These are phyloP conservation scores for Leptopilina syphax DNA, from an alignment of 2,888 invertebrate species.

Conservation along the genomic window DNA sequence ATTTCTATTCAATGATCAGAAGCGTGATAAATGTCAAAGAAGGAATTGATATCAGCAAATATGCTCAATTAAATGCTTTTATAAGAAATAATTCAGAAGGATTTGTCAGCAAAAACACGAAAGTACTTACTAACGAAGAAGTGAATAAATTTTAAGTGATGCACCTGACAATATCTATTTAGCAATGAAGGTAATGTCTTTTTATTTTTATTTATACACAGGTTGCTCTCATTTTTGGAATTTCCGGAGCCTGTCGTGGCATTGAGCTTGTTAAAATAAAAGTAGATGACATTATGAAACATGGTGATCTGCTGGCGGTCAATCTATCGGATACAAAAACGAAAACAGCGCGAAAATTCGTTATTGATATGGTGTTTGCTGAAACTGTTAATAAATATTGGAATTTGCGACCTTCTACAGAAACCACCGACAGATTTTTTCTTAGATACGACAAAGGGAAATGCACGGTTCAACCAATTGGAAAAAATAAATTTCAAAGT, in stretches of 20 bases:
- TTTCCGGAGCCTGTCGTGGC: constrained; percentile 48
- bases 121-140: constrained; percentile 61
- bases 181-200: constrained; percentile 50
- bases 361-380: constrained; percentile 45
- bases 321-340: constrained; percentile 46
- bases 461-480: constrained; percentile 50
- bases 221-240: constrained; percentile 53
- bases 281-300: constrained; percentile 43
- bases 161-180: constrained; percentile 60
- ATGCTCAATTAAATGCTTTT: constrained; percentile 54
- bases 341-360: constrained; percentile 46
- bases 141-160: constrained; percentile 57
- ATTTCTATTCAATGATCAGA: constrained; percentile 60
- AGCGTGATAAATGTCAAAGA: constrained; percentile 53
- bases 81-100: constrained; percentile 62
- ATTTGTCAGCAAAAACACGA: constrained; percentile 63
- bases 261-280: constrained; percentile 43
- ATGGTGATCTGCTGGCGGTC: constrained; percentile 44
- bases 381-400: constrained; percentile 45
- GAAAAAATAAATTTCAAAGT: constrained; percentile 46
- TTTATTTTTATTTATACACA: constrained; percentile 42
- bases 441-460: constrained; percentile 48
- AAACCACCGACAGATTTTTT: constrained; percentile 47
- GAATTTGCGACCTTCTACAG: constrained; percentile 44
- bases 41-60: constrained; percentile 55